Evolutionary conservation across 2,113 vertebrate species (phyloP), one percentile per base, ranked within the genome.

Genomic region (Hippoglossus stenolepis): DNA sequence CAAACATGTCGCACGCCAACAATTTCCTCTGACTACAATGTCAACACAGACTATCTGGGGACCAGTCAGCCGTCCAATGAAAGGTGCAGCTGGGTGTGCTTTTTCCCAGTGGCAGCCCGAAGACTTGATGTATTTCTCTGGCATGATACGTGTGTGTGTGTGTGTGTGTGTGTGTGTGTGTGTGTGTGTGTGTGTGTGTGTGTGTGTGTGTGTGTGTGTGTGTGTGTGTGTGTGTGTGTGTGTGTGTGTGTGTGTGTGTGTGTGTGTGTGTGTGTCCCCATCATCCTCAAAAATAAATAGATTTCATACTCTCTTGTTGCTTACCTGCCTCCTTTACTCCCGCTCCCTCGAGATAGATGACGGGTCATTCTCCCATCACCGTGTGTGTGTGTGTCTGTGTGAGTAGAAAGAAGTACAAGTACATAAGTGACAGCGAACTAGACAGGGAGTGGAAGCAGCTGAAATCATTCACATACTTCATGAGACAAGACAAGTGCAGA

Each of bases 1-100:
- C 64, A 73, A 61, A 43, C 43, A 31, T 17, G 59, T 73, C 65
- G 63, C 75, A 26, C 47, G 82, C 31, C 47, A 66, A 57, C 77
- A 56, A 20, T 54, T 80, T 63, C 58, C 59, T 82, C 54, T 43
- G 70, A 74, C 77, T 24, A 40, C 73, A 69, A 61, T 73, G 86
- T 87, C 80, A 85, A 76, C 79, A 84, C 66, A 79, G 70, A 69
- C 75, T 60, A 45, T 70, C 71, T 35, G 31, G 71, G 69, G 77
- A 80, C 58, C 57, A 65, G 61, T 73, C 57, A 81, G 26, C 47
- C 61, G 58, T 40, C 21, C 70, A 59, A 23, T 74, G 56, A 80
- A 70, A 69, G 62, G 79, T 63, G n/a, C 80, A 70, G 59, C 26
- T 65, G 62, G 57, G 61, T 70, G 59, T 71, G 38, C 51, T 31